Evolutionary conservation across 2,113 vertebrate species (phyloP), one percentile per base, ranked within the genome.

Genomic region (Trachemys scripta): DNA sequence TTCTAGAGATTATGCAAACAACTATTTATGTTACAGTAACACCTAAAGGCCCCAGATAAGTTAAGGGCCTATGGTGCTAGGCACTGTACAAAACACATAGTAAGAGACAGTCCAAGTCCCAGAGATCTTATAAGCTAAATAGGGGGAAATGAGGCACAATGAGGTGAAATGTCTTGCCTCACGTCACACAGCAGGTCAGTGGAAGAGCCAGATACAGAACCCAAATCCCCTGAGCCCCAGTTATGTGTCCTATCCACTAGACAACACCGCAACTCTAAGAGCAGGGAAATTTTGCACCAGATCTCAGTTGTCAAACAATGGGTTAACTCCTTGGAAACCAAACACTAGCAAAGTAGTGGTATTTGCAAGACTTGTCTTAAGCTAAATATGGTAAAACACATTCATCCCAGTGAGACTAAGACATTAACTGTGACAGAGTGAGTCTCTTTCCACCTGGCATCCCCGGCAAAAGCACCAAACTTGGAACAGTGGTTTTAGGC

Each of bases 161-260:
- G 0, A 54, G 8, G 53, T 1, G 2, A 82, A 56, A 49, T 5
- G 29, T 42, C 45, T 31, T 29, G 1, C 8, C 38, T 17, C 11
- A 84, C 76, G 45, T 2, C 0, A 50, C 27, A 38, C 0, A 1
- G 83, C 11, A 62, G 51, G 62, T 16, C 1, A 7, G 7, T 80
- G 14, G 85, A 47, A 6, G 1, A 25, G 0, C 59, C 27, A 62
- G 13, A 16, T 35, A 62, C 29, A 62, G 29, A 62, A 62, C 59
- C 59, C 29, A 31, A 35, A 35, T 12, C 14, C 20, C 29, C 59
- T 8, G 29, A 62, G 59, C 59, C 29, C 59, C 59, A 31, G 29
- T 35, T 16, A 6, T 29, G 59, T 35, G 29, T 69, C 59, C 62
- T 11, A 4, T 7, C 10, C 5, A 13, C 6, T 72, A 62, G 45